Percentiles rank a stretch among this genome's conserved stretches.
Evolutionary conservation across 1,140 invertebrate genomes (phyloP).

Genomic region (Ostrea denselamellosa): DNA sequence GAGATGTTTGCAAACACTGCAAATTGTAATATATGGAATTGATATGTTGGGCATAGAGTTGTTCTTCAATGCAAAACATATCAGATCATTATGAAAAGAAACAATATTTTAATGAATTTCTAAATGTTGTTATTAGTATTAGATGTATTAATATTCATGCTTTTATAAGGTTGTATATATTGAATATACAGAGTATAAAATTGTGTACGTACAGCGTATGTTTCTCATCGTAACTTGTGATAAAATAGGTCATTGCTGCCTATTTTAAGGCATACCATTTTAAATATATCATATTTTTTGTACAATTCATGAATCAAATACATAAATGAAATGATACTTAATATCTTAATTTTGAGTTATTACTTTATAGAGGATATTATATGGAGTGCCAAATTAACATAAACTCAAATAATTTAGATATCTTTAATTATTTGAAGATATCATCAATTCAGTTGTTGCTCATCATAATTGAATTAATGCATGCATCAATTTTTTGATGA

Average conservation of each 20-base stretch:
- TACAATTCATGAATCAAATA: constrained; percentile 33
- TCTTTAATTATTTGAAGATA: no score
- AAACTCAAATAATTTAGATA: no score
- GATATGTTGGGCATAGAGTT: constrained; percentile 34
- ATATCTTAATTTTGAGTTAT: no score
- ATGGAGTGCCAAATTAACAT: no score
- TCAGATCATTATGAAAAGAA: constrained; percentile 1
- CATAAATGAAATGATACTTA: not conserved
- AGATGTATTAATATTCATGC: constrained; percentile 1
- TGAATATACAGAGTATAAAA: constrained; percentile 20
- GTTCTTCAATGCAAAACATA: constrained; percentile 22
- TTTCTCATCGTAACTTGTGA: constrained; percentile 32
- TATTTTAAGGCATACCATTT: constrained; percentile 35
- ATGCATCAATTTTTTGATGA: no score
- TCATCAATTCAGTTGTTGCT: no score
- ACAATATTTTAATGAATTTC: constrained; percentile 17
- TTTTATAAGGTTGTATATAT: constrained; percentile 35
- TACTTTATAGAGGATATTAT: no score
- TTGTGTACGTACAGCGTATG: not conserved
- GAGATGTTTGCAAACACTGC: not conserved
- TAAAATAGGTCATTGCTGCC: constrained; percentile 34
- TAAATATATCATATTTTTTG: constrained; percentile 38
- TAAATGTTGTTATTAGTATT: constrained; percentile 26
- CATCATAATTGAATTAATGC: no score
- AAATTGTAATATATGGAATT: constrained; percentile 18